Evolutionary conservation across 2,888 invertebrate genomes (phyloP).

Genomic region (Chrysolina americana): DNA sequence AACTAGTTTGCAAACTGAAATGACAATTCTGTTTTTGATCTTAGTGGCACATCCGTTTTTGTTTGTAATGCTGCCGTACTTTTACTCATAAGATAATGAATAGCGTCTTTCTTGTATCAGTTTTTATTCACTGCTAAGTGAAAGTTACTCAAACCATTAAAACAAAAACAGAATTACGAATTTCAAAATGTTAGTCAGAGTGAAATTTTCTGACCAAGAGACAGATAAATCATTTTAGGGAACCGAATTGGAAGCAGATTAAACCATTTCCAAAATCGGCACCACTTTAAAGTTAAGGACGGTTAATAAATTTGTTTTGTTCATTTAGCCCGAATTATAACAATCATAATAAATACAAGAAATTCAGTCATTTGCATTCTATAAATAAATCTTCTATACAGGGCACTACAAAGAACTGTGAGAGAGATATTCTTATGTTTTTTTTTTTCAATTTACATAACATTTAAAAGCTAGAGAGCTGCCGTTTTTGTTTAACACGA

Average conservation of each 20-base stretch:
- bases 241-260: slow-evolving; percentile 8
- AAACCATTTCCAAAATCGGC: slow-evolving; percentile 26
- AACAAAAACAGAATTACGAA: neutral
- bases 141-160: neutral
- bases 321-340: slow-evolving; percentile 53
- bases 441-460: slow-evolving; percentile 46
- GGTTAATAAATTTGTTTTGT: slow-evolving; percentile 54
- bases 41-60: neutral
- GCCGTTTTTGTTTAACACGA: slow-evolving; percentile 54
- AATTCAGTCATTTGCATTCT: slow-evolving; percentile 57
- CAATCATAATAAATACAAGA: slow-evolving; percentile 50
- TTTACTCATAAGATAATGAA: no score
- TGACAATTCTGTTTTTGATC: neutral
- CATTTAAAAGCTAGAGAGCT: slow-evolving; percentile 53
- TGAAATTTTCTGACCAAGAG: slow-evolving; percentile 15
- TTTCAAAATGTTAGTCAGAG: neutral
- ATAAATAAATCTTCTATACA: slow-evolving; percentile 57
- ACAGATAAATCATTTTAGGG: slow-evolving; percentile 21
- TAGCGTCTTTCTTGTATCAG: no score
- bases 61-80: no score
- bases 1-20: slow-evolving; percentile 3
- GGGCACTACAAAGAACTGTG: slow-evolving; percentile 50
- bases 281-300: slow-evolving; percentile 51
- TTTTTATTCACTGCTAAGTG: no score
- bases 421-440: slow-evolving; percentile 33